Evolutionary conservation across 2,797 vertebrate species (phyloP).

Genomic region (Borostomias antarcticus): DNA sequence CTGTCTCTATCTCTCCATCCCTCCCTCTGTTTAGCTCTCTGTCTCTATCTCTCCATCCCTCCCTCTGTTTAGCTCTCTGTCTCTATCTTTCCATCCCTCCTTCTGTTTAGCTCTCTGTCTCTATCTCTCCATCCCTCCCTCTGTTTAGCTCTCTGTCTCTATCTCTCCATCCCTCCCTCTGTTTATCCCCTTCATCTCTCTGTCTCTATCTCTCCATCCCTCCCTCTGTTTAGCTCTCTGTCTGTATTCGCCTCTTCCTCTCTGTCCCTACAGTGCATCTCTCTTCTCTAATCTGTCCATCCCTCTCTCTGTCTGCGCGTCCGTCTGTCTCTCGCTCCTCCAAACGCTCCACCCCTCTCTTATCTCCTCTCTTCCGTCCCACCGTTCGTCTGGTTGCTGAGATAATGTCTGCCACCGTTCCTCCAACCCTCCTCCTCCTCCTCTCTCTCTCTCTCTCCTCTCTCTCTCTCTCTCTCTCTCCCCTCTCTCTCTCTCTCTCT

Average conservation of each 20-base stretch:
- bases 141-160: constrained; percentile 27
- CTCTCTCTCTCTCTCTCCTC: background rate
- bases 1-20: constrained; percentile 12
- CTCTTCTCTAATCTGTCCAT: constrained; percentile 12
- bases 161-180: background rate
- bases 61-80: constrained; percentile 1
- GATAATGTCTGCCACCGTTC: constrained; percentile 9
- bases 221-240: background rate
- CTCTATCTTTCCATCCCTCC: constrained; percentile 22
- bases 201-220: background rate
- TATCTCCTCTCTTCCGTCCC: background rate
- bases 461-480: background rate
- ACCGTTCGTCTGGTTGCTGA: constrained; percentile 8
- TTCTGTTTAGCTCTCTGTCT: constrained; percentile 16
- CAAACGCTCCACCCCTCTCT: constrained; percentile 16
- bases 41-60: constrained; percentile 7
- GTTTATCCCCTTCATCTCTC: background rate
- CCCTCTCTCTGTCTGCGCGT: background rate
- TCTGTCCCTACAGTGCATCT: constrained; percentile 15
- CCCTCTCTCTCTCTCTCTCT: background rate
- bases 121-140: constrained; percentile 29
- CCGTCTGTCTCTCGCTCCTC: constrained; percentile 30
- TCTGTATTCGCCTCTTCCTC: constrained; percentile 4
- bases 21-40: constrained; percentile 15
- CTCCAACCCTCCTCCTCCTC: background rate